phyloP scores from a whole-genome alignment of 2,888 invertebrate species.

The Ypsolopha sequella region DNA sequence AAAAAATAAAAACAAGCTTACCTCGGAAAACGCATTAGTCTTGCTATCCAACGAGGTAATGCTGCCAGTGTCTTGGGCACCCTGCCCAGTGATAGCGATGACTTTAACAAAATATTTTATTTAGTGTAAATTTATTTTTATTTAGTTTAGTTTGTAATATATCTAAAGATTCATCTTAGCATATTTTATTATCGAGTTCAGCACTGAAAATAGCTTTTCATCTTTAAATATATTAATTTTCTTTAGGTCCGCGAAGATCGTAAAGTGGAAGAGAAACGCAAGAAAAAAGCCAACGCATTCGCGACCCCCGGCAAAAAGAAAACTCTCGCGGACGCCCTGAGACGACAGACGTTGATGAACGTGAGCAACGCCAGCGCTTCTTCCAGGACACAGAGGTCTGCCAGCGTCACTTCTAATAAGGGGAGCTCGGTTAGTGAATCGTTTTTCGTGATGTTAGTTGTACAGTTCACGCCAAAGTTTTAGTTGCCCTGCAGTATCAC shows the following conservation, averaged over 20 bases:
- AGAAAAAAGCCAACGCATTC: constrained; percentile 47
- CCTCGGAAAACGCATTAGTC: too few relatives aligned
- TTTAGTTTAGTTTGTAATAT: too few relatives aligned
- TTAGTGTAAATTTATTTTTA: too few relatives aligned
- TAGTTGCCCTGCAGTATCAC: neutral
- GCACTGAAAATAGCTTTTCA: too few relatives aligned
- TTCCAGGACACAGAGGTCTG: constrained; percentile 43
- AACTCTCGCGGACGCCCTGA: constrained; percentile 37
- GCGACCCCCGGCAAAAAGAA: constrained; percentile 42
- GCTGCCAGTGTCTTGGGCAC: too few relatives aligned
- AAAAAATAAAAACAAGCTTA: too few relatives aligned
- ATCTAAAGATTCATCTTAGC: neutral
- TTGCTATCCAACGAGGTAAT: too few relatives aligned
- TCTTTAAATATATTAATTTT: too few relatives aligned
- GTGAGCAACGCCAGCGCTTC: constrained; percentile 55
- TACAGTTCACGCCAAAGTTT: neutral
- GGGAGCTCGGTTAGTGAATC: constrained; percentile 36
- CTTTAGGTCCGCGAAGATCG: constrained; percentile 57
- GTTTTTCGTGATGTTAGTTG: too few relatives aligned
- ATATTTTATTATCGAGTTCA: neutral
- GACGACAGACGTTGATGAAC: constrained; percentile 54
- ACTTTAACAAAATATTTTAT: too few relatives aligned
- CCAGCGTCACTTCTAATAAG: constrained; percentile 43
- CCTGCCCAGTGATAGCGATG: too few relatives aligned
- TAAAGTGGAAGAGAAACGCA: constrained; percentile 45